Base-by-base conservation (phyloP, 2,888 invertebrate species). In the Mesochorus sp. region DNA sequence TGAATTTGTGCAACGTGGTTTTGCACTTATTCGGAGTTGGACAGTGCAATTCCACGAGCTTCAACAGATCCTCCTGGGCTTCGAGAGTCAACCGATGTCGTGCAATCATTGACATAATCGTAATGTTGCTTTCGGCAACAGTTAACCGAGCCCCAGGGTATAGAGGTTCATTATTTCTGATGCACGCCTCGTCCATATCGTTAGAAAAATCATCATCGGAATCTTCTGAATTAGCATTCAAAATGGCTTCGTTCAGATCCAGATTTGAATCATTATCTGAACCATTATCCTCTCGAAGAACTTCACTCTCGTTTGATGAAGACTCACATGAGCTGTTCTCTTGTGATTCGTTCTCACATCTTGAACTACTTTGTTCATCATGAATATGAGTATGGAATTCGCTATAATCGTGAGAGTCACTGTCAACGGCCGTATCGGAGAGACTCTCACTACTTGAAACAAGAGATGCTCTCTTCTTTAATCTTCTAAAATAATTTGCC, bases 1-100 rank as follows among this genome's bases (percentile, higher is more conserved):
- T 39, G 19, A 79, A 81, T 21, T 42, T 53, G 34, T 81, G 72
- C 12, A 76, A 14, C 5, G 62, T 55, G 12, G 42, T 75, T 61
- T 68, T 71, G 26, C 79, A 79, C 17, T 57, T 53, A 55, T 76
- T 81, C n/a, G 44, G 47, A 3, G 17, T 8, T 12, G 47, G 59
- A 17, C 76, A 79, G 26, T 79, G 79, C 24, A 81, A 42, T 44
- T 55, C 64, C 19, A 59, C 47, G 6, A 64, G 28, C 37, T 62
- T 44, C 19, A 76, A 12, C 1, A 71, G 8, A 49, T 49, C 51
- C 2, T 28, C 39, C 6, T 62, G 34, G 14, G 39, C 6, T 26
- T 19, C 24, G 12, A 14, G 51, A 17, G 53, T 57, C 6, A 76
- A n/a, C 0, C 24, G 34, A 26, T 66, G 66, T 1, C 64, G 57